Evolutionary conservation across 2,113 vertebrate genomes (phyloP).

Genomic region (Sinocyclocheilus anophthalmus): DNA sequence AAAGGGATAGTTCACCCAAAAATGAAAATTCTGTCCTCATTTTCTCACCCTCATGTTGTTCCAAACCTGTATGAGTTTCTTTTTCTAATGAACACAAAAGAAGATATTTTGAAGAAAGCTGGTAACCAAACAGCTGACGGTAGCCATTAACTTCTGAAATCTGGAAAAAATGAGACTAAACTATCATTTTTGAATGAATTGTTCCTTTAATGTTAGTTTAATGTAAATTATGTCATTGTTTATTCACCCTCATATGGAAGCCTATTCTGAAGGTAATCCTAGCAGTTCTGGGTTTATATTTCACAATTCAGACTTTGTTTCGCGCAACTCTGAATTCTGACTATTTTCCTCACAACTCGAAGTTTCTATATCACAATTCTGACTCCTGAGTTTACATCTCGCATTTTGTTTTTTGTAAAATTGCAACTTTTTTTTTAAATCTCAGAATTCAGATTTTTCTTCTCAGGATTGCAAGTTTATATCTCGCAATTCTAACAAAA

Average conservation of each 20-base stretch:
- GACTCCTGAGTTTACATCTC: too few species aligned
- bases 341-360: too few species aligned
- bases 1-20: background rate
- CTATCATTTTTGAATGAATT: background rate
- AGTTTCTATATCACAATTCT: too few species aligned
- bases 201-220: background rate
- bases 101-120: background rate
- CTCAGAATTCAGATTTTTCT: background rate
- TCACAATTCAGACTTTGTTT: too few species aligned
- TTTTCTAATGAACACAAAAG: background rate
- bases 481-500: too few species aligned
- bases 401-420: too few species aligned
- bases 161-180: background rate
- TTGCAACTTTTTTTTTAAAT: background rate
- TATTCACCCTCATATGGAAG: background rate
- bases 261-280: too few species aligned
- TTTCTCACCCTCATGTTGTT: background rate
- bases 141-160: background rate
- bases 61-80: background rate
- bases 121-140: background rate
- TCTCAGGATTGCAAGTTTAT: too few species aligned
- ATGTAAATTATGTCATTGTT: background rate
- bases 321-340: too few species aligned
- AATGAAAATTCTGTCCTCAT: background rate
- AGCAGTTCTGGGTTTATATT: too few species aligned